phyloP scores from a whole-genome alignment of 2,888 invertebrate species.

The Eugnorisma glareosa region DNA sequence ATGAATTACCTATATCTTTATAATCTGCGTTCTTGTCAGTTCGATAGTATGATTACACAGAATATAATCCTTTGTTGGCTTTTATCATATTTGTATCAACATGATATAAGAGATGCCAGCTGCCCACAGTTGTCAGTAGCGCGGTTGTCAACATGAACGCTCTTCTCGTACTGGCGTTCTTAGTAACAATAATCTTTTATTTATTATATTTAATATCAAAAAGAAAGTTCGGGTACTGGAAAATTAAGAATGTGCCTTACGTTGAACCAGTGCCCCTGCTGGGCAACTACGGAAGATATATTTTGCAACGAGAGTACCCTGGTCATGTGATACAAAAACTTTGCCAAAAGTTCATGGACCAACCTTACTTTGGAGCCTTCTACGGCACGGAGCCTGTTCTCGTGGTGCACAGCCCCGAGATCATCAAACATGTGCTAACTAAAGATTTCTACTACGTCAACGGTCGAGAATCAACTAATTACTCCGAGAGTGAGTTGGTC shows the following conservation, averaged over 20 bases:
- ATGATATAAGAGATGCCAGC: no score
- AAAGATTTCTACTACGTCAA: conserved; percentile 79
- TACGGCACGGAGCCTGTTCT: conserved; percentile 78
- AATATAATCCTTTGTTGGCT: neutral
- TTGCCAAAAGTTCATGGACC: conserved; percentile 70
- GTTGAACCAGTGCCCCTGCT: conserved; percentile 70
- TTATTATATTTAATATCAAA: conserved; percentile 55
- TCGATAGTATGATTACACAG: neutral
- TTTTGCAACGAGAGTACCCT: conserved; percentile 67
- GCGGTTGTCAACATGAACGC: conserved; percentile 29
- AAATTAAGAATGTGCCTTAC: conserved; percentile 70
- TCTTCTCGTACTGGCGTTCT: conserved; percentile 17
- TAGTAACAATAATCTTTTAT: conserved; percentile 20
- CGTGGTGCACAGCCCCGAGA: conserved; percentile 74
- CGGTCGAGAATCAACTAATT: conserved; percentile 73
- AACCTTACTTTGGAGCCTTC: conserved; percentile 76
- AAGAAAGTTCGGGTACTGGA: conserved; percentile 72
- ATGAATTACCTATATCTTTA: no score
- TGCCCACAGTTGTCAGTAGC: conserved; percentile 5
- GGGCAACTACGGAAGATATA: conserved; percentile 74
- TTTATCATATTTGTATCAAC: conserved; percentile 2
- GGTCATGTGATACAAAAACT: conserved; percentile 66
- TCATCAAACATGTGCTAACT: conserved; percentile 72
- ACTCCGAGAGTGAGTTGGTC: conserved; percentile 68
- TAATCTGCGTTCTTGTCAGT: neutral